Evolutionary conservation across 2,113 vertebrate genomes (phyloP).

Genomic region (Tylochromis polylepis): DNA sequence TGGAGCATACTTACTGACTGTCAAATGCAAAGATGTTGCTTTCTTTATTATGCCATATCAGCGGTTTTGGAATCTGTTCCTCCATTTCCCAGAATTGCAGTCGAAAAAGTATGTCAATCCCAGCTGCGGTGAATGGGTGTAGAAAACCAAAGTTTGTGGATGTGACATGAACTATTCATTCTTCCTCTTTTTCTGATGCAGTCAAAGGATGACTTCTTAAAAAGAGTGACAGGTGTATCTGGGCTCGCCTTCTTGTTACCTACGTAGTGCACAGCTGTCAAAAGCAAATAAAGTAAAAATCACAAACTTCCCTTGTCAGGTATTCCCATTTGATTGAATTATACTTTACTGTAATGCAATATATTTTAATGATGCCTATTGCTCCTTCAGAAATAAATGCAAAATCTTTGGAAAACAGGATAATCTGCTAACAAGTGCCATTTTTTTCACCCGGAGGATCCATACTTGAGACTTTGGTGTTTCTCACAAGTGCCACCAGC

Average conservation of each 20-base stretch:
- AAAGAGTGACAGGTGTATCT: neutral
- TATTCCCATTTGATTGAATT: neutral
- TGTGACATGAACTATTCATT: neutral
- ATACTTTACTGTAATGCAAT: neutral
- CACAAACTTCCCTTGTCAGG: neutral
- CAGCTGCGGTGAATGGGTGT: neutral
- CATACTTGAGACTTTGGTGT: neutral
- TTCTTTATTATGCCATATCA: neutral
- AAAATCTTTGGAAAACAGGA: neutral
- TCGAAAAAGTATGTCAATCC: neutral
- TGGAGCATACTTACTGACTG: neutral
- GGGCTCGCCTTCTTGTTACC: neutral
- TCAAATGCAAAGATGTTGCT: neutral
- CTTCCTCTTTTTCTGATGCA: neutral
- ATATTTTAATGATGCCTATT: neutral
- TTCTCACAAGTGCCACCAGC: neutral
- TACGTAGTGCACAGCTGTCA: neutral
- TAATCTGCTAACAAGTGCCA: neutral
- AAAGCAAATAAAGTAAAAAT: neutral
- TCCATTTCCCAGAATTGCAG: neutral
- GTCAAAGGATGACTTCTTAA: neutral
- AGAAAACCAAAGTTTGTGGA: neutral
- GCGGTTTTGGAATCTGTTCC: neutral
- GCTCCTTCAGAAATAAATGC: neutral
- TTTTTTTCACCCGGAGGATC: neutral